phyloP scores from a whole-genome alignment of 2,797 vertebrate genomes.

The Catamblyrhynchus diadema region DNA sequence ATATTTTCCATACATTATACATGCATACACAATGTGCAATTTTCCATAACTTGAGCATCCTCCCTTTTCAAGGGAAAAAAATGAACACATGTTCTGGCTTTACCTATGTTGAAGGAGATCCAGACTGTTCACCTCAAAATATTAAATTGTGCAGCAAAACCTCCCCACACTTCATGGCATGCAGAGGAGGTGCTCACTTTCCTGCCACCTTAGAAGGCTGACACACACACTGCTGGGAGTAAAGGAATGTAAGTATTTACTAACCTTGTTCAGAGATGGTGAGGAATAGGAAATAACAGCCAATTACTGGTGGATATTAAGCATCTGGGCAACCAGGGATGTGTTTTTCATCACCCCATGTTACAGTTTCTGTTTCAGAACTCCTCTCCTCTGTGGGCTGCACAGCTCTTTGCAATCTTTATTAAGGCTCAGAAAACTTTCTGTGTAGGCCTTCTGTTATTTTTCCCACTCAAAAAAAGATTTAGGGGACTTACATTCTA shows the following conservation, averaged over 20 bases:
- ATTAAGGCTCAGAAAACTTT: neutral
- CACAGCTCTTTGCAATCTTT: neutral
- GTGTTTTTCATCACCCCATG: neutral
- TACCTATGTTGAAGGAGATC: neutral
- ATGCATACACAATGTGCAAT: neutral
- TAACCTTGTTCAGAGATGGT: neutral
- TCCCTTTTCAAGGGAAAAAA: neutral
- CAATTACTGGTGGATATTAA: neutral
- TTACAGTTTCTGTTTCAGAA: neutral
- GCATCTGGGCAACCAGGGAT: neutral
- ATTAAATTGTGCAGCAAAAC: neutral
- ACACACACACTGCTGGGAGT: neutral
- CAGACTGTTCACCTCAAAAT: neutral
- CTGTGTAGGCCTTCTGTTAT: neutral
- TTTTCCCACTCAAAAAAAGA: neutral
- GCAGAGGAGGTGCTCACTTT: neutral
- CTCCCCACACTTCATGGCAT: accelerated
- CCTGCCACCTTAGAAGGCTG: neutral
- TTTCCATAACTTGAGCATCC: neutral
- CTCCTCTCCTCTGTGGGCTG: neutral
- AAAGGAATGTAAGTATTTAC: neutral
- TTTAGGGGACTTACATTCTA: neutral
- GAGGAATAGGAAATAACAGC: neutral
- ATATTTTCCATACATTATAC: neutral
- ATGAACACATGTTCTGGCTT: neutral